Conservation (phyloP, 2,113 vertebrate species). For the Clarias macrocephalus region DNA sequence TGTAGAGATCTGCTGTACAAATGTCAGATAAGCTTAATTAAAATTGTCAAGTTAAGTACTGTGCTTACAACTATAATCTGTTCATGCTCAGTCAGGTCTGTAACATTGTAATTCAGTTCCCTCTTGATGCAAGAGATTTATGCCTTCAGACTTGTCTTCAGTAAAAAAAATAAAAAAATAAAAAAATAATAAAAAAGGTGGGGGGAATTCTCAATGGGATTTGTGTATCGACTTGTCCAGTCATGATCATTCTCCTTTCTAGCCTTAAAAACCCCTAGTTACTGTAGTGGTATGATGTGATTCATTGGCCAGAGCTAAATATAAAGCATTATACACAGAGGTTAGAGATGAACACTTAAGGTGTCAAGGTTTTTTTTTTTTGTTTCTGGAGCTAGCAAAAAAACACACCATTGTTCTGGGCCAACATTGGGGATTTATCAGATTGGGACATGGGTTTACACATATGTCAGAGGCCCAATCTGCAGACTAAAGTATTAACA, state of each 20-base stretch:
- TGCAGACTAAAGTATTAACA: background rate
- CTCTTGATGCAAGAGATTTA: background rate
- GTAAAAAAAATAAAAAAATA: background rate
- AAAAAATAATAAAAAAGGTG: too few relatives aligned
- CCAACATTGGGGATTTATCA: background rate
- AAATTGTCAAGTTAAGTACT: background rate
- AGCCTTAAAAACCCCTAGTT: background rate
- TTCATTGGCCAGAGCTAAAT: background rate
- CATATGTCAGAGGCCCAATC: background rate
- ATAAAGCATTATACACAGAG: background rate
- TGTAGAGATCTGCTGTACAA: background rate
- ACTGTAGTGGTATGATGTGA: background rate
- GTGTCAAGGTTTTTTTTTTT: too few relatives aligned
- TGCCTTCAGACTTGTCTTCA: background rate
- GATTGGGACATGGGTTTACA: background rate
- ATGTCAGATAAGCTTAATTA: background rate
- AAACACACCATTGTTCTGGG: background rate
- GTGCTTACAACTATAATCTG: background rate
- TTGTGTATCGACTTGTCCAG: background rate
- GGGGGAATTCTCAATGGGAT: background rate
- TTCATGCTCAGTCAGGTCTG: background rate
- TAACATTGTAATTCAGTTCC: background rate
- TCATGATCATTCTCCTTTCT: background rate
- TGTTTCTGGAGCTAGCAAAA: background rate
- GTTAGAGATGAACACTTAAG: background rate